Percentiles rank a stretch among this genome's conserved stretches.
Evolutionary conservation across 2,888 invertebrate species (phyloP).

Genomic region (Chaetogeoica ovagalla): DNA sequence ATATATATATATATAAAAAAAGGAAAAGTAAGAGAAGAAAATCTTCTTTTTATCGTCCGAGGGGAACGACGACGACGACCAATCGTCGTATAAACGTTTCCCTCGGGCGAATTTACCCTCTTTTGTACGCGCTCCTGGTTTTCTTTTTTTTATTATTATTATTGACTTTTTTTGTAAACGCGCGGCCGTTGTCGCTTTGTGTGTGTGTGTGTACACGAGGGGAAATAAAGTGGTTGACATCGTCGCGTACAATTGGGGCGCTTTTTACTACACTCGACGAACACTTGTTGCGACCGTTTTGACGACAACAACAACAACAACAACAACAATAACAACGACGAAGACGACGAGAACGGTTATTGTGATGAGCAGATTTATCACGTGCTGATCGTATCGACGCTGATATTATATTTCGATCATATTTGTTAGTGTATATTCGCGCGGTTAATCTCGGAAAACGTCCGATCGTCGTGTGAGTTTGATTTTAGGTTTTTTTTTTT

Average conservation of each 20-base stretch:
- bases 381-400: too few relatives aligned
- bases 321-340: not conserved
- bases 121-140: not conserved
- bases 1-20: too few relatives aligned
- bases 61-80: slow-evolving; percentile 31
- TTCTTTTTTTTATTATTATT: slow-evolving; percentile 4
- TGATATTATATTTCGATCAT: too few relatives aligned
- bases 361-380: too few relatives aligned
- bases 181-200: slow-evolving; percentile 36
- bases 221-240: slow-evolving; percentile 53
- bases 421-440: too few relatives aligned
- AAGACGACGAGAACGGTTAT: too few relatives aligned
- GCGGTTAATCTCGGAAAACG: too few relatives aligned
- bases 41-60: slow-evolving; percentile 49
- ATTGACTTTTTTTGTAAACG: slow-evolving; percentile 41
- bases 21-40: slow-evolving; percentile 24
- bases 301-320: not conserved
- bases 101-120: slow-evolving; percentile 49
- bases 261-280: slow-evolving; percentile 3
- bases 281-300: slow-evolving; percentile 42
- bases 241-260: slow-evolving; percentile 44
- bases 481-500: too few relatives aligned
- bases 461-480: too few relatives aligned
- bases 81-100: slow-evolving; percentile 50
- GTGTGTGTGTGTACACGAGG: slow-evolving; percentile 8